Base-by-base conservation (phyloP, 1,140 invertebrate genomes). In the Drosophila malerkotliana region DNA sequence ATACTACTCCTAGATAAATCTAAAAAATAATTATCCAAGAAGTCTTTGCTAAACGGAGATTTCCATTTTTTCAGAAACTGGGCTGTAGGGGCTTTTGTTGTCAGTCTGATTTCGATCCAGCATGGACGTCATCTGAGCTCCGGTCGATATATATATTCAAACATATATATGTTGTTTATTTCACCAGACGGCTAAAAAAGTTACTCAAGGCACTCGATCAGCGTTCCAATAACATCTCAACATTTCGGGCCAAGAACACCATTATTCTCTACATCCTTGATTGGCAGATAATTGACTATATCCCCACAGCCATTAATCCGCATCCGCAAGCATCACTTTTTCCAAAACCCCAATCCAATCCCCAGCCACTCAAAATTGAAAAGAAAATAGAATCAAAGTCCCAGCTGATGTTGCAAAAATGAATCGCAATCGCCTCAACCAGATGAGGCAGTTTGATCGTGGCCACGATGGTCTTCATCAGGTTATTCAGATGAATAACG, bases 371-470 rank as follows among this genome's bases (percentile, higher is more conserved):
- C 14, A 14, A 18, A 14, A 44, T 18, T 44, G 41, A 44, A 18
- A 44, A 18, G 9, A 18, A 44, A 18, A 44, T 7, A 8, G 7
- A 44, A 2, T 2, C 12, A 12, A 37, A n/a, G 4, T 18, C 41
- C 41, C 41, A 15, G 39, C 15, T 12, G 49, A 41, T 68, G 62
- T 9, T 10, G 41, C 48, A 55, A 41, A 34, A 1, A 72, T 66
- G 72, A 76, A 72, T 56, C 77, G 78, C 26, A 34, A 54, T 14
- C 66, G 78, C 4, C 18, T 49, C n/a, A 72, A 61, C 45, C 47
- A 58, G 1, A 24, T 56, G 44, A 37, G 64, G 7, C 61, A 51
- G 21, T 24, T 55, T 7, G 72, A 79, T 1, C 63, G 71, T 0
- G 58, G 49, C 4, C 44, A 52, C 3, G 75, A 83, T 7, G 64